Evolutionary conservation across 2,888 invertebrate species (phyloP).

Genomic region (Coleophora flavipennella): DNA sequence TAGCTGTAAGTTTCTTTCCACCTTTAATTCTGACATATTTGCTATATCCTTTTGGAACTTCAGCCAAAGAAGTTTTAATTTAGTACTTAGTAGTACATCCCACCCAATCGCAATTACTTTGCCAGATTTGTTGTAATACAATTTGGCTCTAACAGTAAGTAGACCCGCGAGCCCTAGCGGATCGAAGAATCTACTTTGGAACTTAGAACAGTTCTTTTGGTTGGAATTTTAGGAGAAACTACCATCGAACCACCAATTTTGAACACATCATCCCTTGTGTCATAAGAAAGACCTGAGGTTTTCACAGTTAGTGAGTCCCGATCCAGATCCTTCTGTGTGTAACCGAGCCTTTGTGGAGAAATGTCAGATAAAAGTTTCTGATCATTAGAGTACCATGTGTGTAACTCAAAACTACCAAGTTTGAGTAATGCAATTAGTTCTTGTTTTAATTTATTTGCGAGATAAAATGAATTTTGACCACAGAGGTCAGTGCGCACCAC

Average conservation of each 20-base stretch:
- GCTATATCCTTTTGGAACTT: too few relatives aligned
- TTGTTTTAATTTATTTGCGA: not conserved
- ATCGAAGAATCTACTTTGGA: slow-evolving; percentile 2
- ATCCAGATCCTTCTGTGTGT: not conserved
- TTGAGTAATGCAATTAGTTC: not conserved
- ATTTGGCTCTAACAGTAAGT: not conserved
- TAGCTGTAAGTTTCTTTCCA: too few relatives aligned
- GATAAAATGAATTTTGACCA: not conserved
- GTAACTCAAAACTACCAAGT: slow-evolving; percentile 1
- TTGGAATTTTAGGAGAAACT: not conserved
- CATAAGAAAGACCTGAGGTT: not conserved
- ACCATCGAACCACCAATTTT: not conserved
- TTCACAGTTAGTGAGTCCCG: not conserved
- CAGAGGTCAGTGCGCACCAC: too few relatives aligned
- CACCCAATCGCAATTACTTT: not conserved
- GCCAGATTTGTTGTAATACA: slow-evolving; percentile 1
- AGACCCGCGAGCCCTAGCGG: slow-evolving; percentile 1
- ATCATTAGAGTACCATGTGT: slow-evolving; percentile 2
- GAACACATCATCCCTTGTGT: not conserved
- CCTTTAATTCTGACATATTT: too few relatives aligned
- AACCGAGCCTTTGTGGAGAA: not conserved
- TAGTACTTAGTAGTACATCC: not conserved
- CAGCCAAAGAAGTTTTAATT: too few relatives aligned
- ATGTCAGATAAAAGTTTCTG: not conserved
- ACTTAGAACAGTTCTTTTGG: not conserved